phyloP scores from a whole-genome alignment of 2,888 invertebrate species.

The Encarsia formosa region DNA sequence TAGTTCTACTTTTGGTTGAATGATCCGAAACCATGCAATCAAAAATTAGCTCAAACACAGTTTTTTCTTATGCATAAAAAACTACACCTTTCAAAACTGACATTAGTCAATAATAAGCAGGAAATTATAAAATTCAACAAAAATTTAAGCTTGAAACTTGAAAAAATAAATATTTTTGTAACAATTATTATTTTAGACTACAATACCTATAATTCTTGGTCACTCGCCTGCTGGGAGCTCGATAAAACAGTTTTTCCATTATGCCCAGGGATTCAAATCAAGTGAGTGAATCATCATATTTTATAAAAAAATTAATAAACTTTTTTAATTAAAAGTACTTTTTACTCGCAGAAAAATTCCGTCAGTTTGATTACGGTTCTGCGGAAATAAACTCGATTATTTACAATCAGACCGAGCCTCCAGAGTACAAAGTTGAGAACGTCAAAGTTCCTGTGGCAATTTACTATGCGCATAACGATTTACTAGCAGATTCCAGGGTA shows the following conservation, averaged over 20 bases:
- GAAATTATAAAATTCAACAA: background rate
- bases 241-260: conserved; percentile 46
- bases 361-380: conserved; percentile 56
- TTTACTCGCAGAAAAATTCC: conserved; percentile 44
- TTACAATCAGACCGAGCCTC: conserved; percentile 59
- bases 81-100: no score
- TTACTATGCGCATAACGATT: conserved; percentile 65
- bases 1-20: no score
- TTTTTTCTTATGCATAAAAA: no score
- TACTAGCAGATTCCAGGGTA: conserved; percentile 55
- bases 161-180: background rate
- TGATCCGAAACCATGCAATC: no score
- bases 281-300: conserved; percentile 27
- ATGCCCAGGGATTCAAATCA: conserved; percentile 42
- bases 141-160: background rate
- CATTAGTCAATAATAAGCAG: no score
- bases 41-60: no score
- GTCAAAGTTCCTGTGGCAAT: conserved; percentile 62
- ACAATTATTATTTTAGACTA: conserved; percentile 54
- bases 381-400: conserved; percentile 53
- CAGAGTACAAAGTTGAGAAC: conserved; percentile 58
- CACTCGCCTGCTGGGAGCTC: conserved; percentile 47
- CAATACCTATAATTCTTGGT: conserved; percentile 56
- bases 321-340: no score
- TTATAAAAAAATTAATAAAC: background rate